These are phyloP conservation scores for Hydrozoanthus tunicans DNA, from an alignment of 64 coral and sea anemone genomes.

Conservation along the genomic window DNA sequence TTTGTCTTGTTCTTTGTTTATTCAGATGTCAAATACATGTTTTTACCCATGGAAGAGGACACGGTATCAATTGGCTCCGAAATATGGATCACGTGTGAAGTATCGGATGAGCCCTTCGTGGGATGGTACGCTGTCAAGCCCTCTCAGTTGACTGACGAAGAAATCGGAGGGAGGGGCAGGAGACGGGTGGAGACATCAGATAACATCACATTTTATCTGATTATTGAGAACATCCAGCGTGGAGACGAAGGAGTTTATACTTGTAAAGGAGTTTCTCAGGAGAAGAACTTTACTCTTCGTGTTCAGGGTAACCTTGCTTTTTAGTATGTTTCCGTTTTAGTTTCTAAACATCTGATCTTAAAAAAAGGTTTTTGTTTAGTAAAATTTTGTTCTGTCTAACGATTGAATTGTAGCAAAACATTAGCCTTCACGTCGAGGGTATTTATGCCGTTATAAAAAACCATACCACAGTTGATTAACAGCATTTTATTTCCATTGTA, in stretches of 20 bases:
- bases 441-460: no score
- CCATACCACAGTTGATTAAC: no score
- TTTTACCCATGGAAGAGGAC: conserved; percentile 11
- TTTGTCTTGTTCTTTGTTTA: background rate
- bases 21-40: background rate
- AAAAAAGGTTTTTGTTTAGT: no score
- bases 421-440: conserved; percentile 1
- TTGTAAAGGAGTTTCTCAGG: background rate
- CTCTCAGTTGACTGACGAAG: background rate
- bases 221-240: background rate
- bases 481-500: no score
- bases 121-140: conserved; percentile 15
- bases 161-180: background rate
- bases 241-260: background rate
- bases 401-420: background rate
- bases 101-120: background rate
- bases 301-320: background rate
- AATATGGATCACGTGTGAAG: conserved; percentile 21
- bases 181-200: background rate
- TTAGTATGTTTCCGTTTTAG: no score
- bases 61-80: background rate
- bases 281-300: conserved; percentile 2
- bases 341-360: no score
- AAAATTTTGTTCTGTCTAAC: no score
- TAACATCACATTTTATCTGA: background rate